Evolutionary conservation across 2,888 invertebrate genomes (phyloP).

Genomic region (Cataglyphis livida): DNA sequence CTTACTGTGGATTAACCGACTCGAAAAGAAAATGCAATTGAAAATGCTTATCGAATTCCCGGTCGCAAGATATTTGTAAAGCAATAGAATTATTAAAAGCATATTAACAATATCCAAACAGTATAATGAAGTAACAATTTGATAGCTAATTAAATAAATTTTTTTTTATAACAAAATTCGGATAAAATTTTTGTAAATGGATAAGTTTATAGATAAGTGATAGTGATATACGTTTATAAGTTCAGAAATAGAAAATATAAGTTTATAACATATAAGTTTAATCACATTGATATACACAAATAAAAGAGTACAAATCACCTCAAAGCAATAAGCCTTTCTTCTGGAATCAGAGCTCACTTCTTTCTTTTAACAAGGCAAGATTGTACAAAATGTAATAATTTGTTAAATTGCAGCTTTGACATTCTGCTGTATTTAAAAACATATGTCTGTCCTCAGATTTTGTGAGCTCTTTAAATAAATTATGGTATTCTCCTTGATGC

Average conservation of each 20-base stretch:
- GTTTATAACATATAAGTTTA: not conserved
- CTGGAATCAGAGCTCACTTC: not conserved
- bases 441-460: not conserved
- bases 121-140: no score
- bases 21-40: not conserved
- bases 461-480: conserved; percentile 1
- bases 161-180: no score
- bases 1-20: not conserved
- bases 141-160: no score
- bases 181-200: no score
- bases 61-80: conserved; percentile 1
- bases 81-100: not conserved
- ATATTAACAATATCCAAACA: not conserved
- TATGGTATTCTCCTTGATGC: not conserved
- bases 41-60: not conserved
- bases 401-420: not conserved
- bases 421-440: not conserved
- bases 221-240: no score
- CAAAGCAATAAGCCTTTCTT: not conserved
- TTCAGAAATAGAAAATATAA: no score
- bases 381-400: not conserved
- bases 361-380: not conserved
- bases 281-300: not conserved
- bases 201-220: no score
- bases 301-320: not conserved